Conservation (phyloP, 1,140 invertebrate genomes). For the Nebria ingens region DNA sequence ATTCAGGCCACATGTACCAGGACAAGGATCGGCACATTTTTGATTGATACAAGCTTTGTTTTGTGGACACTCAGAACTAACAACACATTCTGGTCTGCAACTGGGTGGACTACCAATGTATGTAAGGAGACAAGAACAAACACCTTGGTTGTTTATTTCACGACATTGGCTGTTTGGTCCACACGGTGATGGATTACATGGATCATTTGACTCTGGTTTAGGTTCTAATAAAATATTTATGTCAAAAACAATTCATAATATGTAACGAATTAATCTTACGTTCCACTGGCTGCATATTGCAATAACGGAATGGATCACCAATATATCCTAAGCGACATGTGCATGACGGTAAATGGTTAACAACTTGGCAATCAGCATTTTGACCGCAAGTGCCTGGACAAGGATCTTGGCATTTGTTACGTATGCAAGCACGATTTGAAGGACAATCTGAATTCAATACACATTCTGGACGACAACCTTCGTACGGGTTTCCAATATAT, state of each 20-base stretch:
- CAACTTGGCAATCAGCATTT: constrained; percentile 50
- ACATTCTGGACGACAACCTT: constrained; percentile 59
- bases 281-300: constrained; percentile 39
- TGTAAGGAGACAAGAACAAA: constrained; percentile 49
- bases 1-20: constrained; percentile 60
- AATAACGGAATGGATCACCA: constrained; percentile 52
- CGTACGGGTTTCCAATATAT: constrained; percentile 64
- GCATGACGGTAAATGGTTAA: constrained; percentile 49
- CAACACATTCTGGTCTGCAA: constrained; percentile 73
- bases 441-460: constrained; percentile 52
- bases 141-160: constrained; percentile 38
- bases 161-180: constrained; percentile 56
- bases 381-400: constrained; percentile 56
- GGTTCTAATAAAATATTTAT: not conserved
- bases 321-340: constrained; percentile 47
- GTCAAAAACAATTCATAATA: not conserved
- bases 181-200: constrained; percentile 51
- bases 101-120: constrained; percentile 54
- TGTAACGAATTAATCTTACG: constrained; percentile 42
- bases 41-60: constrained; percentile 62
- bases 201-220: constrained; percentile 34
- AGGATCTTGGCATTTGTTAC: constrained; percentile 54
- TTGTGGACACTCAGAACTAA: constrained; percentile 68
- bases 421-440: constrained; percentile 47
- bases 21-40: constrained; percentile 65